These are phyloP conservation scores for Pseudococcus longispinus DNA, from an alignment of 2,888 invertebrate species.

Conservation along the genomic window DNA sequence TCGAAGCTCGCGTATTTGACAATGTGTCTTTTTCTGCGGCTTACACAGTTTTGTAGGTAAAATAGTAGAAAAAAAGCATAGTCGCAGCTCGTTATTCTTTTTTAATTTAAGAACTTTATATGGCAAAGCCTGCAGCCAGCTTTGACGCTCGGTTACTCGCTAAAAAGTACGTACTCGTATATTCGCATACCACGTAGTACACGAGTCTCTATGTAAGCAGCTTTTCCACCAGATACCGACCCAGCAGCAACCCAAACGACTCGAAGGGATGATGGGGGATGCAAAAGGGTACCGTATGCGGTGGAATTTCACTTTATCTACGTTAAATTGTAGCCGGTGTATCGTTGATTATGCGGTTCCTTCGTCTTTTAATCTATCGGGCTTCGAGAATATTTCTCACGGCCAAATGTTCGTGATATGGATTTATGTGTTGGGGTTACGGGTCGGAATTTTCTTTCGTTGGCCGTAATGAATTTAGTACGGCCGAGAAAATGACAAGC, in stretches of 20 bases:
- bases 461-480: constrained; percentile 6
- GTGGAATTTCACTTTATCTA: constrained; percentile 31
- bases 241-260: not conserved
- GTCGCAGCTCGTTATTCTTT: constrained; percentile 7
- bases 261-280: not conserved
- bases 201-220: not conserved
- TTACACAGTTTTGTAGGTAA: not conserved
- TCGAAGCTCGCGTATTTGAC: not conserved
- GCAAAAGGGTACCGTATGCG: not conserved
- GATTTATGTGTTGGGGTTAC: constrained; percentile 12
- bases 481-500: constrained; percentile 31
- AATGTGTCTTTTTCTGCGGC: not conserved
- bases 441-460: not conserved
- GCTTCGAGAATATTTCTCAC: constrained; percentile 30
- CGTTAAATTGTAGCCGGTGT: constrained; percentile 28
- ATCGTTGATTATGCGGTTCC: constrained; percentile 31
- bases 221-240: not conserved
- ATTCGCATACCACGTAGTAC: not conserved
- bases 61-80: not conserved
- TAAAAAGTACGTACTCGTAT: not conserved
- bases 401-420: constrained; percentile 28
- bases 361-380: constrained; percentile 24
- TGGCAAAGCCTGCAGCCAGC: not conserved
- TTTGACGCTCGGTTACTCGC: not conserved
- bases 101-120: constrained; percentile 8